A percentile compares a stretch with the other conserved stretches of the same genome.
Evolutionary conservation across 1,140 invertebrate species (phyloP).

Genomic region (Lordiphosa collinella): DNA sequence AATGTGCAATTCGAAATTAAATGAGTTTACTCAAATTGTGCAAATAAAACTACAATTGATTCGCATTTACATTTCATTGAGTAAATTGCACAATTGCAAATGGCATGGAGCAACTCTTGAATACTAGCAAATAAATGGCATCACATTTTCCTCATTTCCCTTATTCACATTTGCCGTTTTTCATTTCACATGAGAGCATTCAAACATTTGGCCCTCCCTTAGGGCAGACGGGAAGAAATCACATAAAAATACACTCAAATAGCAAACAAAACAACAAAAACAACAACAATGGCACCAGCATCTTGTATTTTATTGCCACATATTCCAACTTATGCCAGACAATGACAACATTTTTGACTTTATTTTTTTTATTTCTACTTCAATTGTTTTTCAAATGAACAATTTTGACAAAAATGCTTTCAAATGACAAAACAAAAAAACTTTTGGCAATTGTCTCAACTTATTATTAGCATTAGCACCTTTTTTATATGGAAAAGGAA

Average conservation of each 20-base stretch:
- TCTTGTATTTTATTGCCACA: conserved; percentile 50
- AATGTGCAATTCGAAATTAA: conserved; percentile 60
- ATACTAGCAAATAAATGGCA: conserved; percentile 67
- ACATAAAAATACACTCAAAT: conserved; percentile 61
- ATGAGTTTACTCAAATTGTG: conserved; percentile 49
- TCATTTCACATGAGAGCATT: conserved; percentile 55
- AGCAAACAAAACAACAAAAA: conserved; percentile 7
- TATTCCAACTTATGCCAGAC: conserved; percentile 51
- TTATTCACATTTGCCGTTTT: conserved; percentile 9
- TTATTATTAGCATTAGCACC: conserved; percentile 69
- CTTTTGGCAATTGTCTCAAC: conserved; percentile 50
- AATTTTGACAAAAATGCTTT: conserved; percentile 42
- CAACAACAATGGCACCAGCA: too few species aligned
- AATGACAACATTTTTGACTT: conserved; percentile 39
- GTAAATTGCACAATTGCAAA: conserved; percentile 68
- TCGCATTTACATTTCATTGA: conserved; percentile 76
- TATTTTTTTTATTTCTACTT: conserved; percentile 35
- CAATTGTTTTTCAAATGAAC: conserved; percentile 59
- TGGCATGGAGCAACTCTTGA: conserved; percentile 36
- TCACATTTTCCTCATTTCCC: conserved; percentile 44
- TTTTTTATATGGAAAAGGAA: conserved; percentile 11
- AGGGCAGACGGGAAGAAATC: conserved; percentile 49
- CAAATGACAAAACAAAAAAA: conserved; percentile 22
- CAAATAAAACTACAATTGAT: conserved; percentile 73
- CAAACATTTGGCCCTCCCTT: conserved; percentile 14